These are phyloP conservation scores for Hippoglossus hippoglossus DNA, from an alignment of 2,797 vertebrate species.

Conservation along the genomic window DNA sequence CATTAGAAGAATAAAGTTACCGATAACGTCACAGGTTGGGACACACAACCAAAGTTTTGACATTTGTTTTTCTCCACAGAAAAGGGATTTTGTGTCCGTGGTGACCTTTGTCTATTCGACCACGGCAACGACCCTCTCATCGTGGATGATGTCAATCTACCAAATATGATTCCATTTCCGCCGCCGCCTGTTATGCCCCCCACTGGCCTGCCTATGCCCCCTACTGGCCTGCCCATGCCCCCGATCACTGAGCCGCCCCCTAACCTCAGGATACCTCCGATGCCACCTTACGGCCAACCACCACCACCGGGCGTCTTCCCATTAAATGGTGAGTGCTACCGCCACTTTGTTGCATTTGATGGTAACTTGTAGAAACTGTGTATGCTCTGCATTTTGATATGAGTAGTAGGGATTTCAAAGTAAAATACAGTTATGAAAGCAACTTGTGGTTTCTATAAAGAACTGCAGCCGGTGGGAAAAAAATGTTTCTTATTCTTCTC, in stretches of 20 bases:
- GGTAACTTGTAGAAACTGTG: background rate
- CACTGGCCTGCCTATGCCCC: constrained; percentile 88
- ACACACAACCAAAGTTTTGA: too few species aligned
- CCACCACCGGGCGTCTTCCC: constrained; percentile 94
- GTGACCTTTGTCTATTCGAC: constrained; percentile 96
- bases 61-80: constrained; percentile 81
- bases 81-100: constrained; percentile 97
- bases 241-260: constrained; percentile 90
- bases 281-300: constrained; percentile 90
- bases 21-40: too few species aligned
- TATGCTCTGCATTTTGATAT: background rate
- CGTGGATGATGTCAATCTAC: constrained; percentile 95
- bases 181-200: constrained; percentile 93
- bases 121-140: constrained; percentile 97
- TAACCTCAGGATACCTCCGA: constrained; percentile 84
- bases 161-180: constrained; percentile 97
- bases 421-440: too few species aligned
- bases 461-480: too few species aligned
- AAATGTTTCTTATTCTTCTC: too few species aligned
- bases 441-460: too few species aligned
- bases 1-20: too few species aligned
- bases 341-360: background rate
- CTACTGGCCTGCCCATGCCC: constrained; percentile 88
- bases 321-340: constrained; percentile 86
- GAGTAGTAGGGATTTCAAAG: too few species aligned